A percentile compares a stretch with the other conserved stretches of the same genome.
phyloP scores from a whole-genome alignment of 2,797 vertebrate species.

The Sciurus carolinensis region DNA sequence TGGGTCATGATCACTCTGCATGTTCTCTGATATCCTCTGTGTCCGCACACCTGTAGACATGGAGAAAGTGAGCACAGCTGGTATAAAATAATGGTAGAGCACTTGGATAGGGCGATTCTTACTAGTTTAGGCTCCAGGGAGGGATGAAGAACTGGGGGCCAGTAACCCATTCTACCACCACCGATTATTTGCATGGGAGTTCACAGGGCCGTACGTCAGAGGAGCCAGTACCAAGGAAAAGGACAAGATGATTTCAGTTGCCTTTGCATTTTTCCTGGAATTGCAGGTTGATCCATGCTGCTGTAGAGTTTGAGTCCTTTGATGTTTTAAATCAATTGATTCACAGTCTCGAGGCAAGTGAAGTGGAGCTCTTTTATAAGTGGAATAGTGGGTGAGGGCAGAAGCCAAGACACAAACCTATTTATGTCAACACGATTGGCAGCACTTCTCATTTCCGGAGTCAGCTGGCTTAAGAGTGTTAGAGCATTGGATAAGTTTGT shows the following conservation, averaged over 20 bases:
- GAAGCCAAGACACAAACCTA: background rate
- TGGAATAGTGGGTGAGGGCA: background rate
- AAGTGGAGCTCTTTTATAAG: background rate
- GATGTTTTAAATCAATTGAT: slow-evolving; percentile 3
- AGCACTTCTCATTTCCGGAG: background rate
- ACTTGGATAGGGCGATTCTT: background rate
- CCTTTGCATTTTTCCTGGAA: background rate
- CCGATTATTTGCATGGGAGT: background rate
- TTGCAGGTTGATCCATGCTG: background rate
- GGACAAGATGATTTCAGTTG: background rate
- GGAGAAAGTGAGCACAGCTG: background rate
- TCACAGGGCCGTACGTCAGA: background rate
- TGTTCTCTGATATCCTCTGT: background rate
- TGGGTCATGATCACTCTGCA: background rate
- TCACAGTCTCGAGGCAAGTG: background rate
- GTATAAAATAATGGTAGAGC: background rate
- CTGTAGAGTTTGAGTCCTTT: background rate
- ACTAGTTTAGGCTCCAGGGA: background rate
- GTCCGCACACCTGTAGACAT: background rate
- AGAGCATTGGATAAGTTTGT: background rate
- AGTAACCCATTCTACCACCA: background rate
- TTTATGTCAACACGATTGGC: background rate
- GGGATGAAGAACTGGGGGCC: background rate
- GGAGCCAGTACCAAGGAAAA: background rate
- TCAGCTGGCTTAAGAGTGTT: background rate